Conservation (phyloP, 2,888 invertebrate species). For the Agonopterix alstromeriana region DNA sequence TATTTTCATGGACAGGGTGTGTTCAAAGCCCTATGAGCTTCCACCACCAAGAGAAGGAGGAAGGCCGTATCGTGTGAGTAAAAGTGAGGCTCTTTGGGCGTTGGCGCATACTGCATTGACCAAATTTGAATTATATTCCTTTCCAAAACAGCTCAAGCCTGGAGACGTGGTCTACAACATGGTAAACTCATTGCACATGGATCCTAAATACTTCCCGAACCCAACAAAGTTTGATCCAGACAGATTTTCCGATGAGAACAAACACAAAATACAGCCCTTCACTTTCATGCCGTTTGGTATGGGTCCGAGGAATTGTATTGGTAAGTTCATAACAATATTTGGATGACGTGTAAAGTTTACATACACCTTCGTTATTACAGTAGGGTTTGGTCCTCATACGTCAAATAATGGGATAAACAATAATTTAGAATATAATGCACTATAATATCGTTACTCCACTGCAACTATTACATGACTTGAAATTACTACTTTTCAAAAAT, state of each 20-base stretch:
- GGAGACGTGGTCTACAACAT: slow-evolving; percentile 37
- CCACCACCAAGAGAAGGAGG: slow-evolving; percentile 48
- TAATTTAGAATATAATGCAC: too few species aligned
- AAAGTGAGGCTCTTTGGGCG: too few species aligned
- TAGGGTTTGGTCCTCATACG: too few species aligned
- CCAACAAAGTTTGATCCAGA: slow-evolving; percentile 55
- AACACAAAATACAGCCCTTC: slow-evolving; percentile 56
- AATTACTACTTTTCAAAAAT: too few species aligned
- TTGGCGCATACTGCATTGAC: too few species aligned
- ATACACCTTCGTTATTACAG: too few species aligned
- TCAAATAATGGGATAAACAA: too few species aligned
- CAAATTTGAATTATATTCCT: neutral
- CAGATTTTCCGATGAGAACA: slow-evolving; percentile 55
- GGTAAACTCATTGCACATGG: slow-evolving; percentile 40
- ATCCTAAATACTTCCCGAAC: slow-evolving; percentile 31
- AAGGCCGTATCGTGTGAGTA: slow-evolving; percentile 40
- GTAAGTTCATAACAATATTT: slow-evolving; percentile 22
- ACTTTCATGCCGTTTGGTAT: slow-evolving; percentile 71
- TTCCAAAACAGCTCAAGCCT: slow-evolving; percentile 25
- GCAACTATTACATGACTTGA: too few species aligned
- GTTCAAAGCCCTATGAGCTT: slow-evolving; percentile 62
- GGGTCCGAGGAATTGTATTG: slow-evolving; percentile 74
- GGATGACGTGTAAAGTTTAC: too few species aligned
- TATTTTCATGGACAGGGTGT: slow-evolving; percentile 62
- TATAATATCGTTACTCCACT: too few species aligned